Evolutionary conservation across 2,888 invertebrate genomes (phyloP).

Genomic region (Mellilla xanthometata): DNA sequence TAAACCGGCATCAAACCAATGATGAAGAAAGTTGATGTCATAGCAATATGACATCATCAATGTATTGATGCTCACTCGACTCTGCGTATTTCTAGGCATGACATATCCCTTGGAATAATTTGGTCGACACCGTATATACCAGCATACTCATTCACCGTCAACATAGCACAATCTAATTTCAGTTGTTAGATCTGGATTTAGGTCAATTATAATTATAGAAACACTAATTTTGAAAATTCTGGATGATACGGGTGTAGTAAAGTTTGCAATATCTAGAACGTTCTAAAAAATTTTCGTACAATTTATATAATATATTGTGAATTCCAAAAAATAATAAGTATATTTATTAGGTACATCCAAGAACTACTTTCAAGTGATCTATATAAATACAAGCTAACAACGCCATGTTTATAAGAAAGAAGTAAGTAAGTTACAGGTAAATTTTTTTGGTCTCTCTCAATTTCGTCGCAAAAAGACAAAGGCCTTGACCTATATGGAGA

Average conservation of each 20-base stretch:
- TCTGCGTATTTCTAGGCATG: slow-evolving; percentile 67
- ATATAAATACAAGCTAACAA: too few relatives aligned
- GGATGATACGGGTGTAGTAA: not conserved
- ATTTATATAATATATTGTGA: too few relatives aligned
- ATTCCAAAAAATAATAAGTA: too few relatives aligned
- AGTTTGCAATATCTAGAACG: too few relatives aligned
- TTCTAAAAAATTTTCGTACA: too few relatives aligned
- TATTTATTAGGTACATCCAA: too few relatives aligned
- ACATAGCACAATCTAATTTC: slow-evolving; percentile 66
- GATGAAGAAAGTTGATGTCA: slow-evolving; percentile 34
- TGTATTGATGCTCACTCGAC: slow-evolving; percentile 23
- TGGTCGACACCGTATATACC: slow-evolving; percentile 37
- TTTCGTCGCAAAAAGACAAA: slow-evolving; percentile 6
- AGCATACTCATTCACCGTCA: slow-evolving; percentile 32
- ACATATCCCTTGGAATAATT: slow-evolving; percentile 70
- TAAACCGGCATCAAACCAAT: too few relatives aligned
- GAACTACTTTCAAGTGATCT: too few relatives aligned
- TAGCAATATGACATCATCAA: slow-evolving; percentile 61
- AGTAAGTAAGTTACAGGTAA: too few relatives aligned
- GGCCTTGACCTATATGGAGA: slow-evolving; percentile 20
- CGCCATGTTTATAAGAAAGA: too few relatives aligned
- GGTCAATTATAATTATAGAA: slow-evolving; percentile 42
- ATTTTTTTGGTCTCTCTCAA: too few relatives aligned
- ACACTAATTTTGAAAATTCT: slow-evolving; percentile 25
- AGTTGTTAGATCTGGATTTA: slow-evolving; percentile 58